These are phyloP conservation scores for Agelas oroides DNA, from an alignment of 37 sponge, comb jelly and placozoan species.

Conservation along the genomic window DNA sequence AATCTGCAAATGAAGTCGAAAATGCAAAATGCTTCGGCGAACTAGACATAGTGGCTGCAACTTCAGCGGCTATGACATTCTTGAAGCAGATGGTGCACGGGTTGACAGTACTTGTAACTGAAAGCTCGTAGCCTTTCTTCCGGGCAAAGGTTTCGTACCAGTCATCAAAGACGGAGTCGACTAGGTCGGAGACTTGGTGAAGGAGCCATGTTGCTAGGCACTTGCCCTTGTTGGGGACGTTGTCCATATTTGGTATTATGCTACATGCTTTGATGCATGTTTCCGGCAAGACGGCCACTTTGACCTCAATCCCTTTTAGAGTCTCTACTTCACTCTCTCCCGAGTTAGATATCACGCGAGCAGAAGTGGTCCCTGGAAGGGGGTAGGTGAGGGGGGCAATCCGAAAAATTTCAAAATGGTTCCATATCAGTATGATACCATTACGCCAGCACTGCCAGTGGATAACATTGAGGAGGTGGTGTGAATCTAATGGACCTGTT, in stretches of 20 bases:
- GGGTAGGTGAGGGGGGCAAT: constrained; percentile 41
- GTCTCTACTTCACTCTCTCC: not conserved
- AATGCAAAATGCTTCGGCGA: not conserved
- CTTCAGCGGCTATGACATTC: not conserved
- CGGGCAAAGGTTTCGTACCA: constrained; percentile 86
- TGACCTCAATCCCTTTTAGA: constrained; percentile 50
- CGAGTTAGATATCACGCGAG: constrained; percentile 23
- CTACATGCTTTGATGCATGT: not conserved
- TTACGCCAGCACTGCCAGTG: constrained; percentile 85
- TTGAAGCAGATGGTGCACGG: constrained; percentile 56
- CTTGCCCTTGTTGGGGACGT: not conserved
- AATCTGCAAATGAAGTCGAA: not conserved
- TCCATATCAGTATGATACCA: constrained; percentile 70
- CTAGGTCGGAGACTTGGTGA: constrained; percentile 55
- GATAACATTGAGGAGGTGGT: constrained; percentile 18
- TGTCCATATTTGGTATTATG: not conserved
- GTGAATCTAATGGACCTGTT: not conserved
- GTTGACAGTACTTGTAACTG: constrained; percentile 23
- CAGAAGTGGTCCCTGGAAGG: constrained; percentile 25
- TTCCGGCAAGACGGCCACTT: constrained; percentile 59
- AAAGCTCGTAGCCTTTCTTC: constrained; percentile 31
- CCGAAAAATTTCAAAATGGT: constrained; percentile 67
- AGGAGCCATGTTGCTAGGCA: constrained; percentile 84
- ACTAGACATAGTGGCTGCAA: not conserved
- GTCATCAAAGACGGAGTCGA: constrained; percentile 84